phyloP scores from a whole-genome alignment of 2,888 invertebrate genomes.

The Aphidius colemani region DNA sequence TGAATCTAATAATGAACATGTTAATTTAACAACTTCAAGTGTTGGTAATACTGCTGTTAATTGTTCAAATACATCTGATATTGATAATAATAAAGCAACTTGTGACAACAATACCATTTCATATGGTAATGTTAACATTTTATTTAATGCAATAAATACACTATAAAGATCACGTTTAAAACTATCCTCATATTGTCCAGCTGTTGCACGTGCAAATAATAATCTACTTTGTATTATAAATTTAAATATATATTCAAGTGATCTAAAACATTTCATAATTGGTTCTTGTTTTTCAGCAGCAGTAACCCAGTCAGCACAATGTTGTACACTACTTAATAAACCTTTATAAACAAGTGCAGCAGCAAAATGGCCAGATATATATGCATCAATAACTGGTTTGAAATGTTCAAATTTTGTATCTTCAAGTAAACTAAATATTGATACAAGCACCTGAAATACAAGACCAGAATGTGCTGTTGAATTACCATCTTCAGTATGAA shows the following conservation, averaged over 20 bases:
- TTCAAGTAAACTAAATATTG: constrained; percentile 87
- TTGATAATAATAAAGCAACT: constrained; percentile 80
- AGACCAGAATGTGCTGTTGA: constrained; percentile 86
- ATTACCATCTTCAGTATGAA: constrained; percentile 91
- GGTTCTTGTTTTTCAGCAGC: constrained; percentile 88
- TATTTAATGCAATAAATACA: constrained; percentile 78
- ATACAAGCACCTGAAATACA: constrained; percentile 90
- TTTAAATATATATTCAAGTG: constrained; percentile 90
- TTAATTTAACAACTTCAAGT: constrained; percentile 78
- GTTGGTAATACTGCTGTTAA: constrained; percentile 75
- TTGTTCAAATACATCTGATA: constrained; percentile 84
- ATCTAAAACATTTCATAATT: constrained; percentile 87
- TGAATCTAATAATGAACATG: constrained; percentile 79
- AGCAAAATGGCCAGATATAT: constrained; percentile 92
- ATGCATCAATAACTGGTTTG: constrained; percentile 90
- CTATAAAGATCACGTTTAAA: constrained; percentile 82
- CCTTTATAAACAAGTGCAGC: constrained; percentile 94
- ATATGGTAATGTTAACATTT: constrained; percentile 73
- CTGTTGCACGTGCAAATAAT: constrained; percentile 83
- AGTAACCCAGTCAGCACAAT: constrained; percentile 85
- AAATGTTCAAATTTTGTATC: constrained; percentile 93
- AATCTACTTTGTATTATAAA: constrained; percentile 87
- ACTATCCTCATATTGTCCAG: constrained; percentile 86
- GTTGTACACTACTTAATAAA: constrained; percentile 84
- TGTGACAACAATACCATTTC: constrained; percentile 80